These are phyloP conservation scores for Agriotes lineatus DNA, from an alignment of 2,888 invertebrate species.

Conservation along the genomic window DNA sequence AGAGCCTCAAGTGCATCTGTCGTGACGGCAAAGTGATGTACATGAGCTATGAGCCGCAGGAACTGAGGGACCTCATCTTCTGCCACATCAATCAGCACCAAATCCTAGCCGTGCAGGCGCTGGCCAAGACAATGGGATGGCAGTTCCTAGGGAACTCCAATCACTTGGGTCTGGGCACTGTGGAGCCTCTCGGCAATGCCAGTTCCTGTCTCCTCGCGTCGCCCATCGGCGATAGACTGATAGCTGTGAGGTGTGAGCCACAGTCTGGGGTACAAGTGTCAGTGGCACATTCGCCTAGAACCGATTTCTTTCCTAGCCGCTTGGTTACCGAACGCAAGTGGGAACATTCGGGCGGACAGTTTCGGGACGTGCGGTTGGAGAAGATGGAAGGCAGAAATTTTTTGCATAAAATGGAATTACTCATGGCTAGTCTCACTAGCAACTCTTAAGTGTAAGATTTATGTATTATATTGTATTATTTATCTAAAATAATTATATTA, in stretches of 20 bases:
- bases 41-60: conserved; percentile 94
- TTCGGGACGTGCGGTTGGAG: conserved; percentile 90
- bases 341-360: conserved; percentile 94
- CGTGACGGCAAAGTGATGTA: conserved; percentile 93
- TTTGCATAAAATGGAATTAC: conserved; percentile 94
- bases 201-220: conserved; percentile 92
- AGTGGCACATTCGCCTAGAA: conserved; percentile 89
- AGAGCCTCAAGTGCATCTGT: conserved; percentile 91
- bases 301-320: conserved; percentile 89
- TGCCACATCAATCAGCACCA: conserved; percentile 97
- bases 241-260: conserved; percentile 92
- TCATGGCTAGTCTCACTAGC: conserved; percentile 91
- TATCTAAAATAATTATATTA: too few species aligned
- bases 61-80: conserved; percentile 90
- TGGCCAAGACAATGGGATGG: conserved; percentile 97
- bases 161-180: conserved; percentile 81
- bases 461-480: too few species aligned
- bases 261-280: conserved; percentile 90
- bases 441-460: conserved; percentile 67
- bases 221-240: conserved; percentile 87
- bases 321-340: conserved; percentile 92
- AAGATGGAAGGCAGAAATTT: conserved; percentile 98
- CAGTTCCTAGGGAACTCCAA: conserved; percentile 90
- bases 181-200: conserved; percentile 93
- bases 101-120: conserved; percentile 88